These are phyloP conservation scores for Leptobrachium leishanense DNA, from an alignment of 2,113 vertebrate genomes.

Conservation along the genomic window DNA sequence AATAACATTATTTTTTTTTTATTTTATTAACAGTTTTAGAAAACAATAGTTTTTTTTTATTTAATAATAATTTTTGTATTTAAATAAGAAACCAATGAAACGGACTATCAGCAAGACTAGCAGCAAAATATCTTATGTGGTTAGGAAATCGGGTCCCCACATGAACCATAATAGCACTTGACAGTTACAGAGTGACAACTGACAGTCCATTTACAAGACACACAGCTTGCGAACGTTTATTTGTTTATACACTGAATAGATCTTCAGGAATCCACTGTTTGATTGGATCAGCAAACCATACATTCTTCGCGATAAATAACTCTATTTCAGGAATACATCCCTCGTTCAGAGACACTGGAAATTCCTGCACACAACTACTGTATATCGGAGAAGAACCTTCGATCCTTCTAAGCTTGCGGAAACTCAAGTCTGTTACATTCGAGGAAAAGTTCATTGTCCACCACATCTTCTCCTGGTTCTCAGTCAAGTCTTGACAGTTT, in stretches of 20 bases:
- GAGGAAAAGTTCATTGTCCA: constrained; percentile 60
- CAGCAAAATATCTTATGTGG: constrained; percentile 75
- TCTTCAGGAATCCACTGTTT: constrained; percentile 56
- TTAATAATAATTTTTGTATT: constrained; percentile 33
- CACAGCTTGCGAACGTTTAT: constrained; percentile 76
- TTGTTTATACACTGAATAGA: constrained; percentile 70
- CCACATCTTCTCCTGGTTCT: constrained; percentile 44
- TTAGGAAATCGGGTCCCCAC: constrained; percentile 67
- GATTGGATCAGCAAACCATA: constrained; percentile 58
- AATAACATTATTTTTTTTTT: too few relatives aligned
- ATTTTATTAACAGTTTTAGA: constrained; percentile 64
- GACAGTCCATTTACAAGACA: constrained; percentile 79
- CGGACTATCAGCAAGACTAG: constrained; percentile 72
- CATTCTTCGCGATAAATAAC: constrained; percentile 60
- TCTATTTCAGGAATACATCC: constrained; percentile 61
- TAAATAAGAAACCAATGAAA: constrained; percentile 56
- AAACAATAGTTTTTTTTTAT: constrained; percentile 54
- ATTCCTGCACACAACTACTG: constrained; percentile 54
- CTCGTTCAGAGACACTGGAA: constrained; percentile 55
- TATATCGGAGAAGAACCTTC: constrained; percentile 57
- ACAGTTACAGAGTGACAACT: constrained; percentile 68
- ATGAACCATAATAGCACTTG: constrained; percentile 81
- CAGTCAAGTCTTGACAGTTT: constrained; percentile 49
- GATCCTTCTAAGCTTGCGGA: constrained; percentile 55
- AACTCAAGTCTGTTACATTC: constrained; percentile 66